Conservation (phyloP, 64 coral and sea anemone species). For the Trachythela sp. region DNA sequence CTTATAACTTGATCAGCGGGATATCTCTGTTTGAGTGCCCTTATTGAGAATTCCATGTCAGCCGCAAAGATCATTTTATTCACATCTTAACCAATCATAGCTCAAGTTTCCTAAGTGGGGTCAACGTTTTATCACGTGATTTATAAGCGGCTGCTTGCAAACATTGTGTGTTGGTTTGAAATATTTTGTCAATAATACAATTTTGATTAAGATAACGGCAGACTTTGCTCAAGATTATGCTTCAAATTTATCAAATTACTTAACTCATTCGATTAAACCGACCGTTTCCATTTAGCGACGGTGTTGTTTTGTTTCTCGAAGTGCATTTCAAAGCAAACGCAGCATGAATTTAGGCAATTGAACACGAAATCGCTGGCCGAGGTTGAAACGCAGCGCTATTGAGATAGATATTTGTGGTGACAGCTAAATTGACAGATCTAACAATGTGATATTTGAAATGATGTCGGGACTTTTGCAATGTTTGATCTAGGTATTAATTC, state of each 20-base stretch:
- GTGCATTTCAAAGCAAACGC: slow-evolving; percentile 7
- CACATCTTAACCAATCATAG: neutral
- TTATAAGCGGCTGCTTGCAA: slow-evolving; percentile 15
- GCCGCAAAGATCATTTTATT: slow-evolving; percentile 19
- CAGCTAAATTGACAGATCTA: slow-evolving; percentile 10
- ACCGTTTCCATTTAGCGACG: neutral
- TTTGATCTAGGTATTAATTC: slow-evolving; percentile 20
- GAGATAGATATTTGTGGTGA: slow-evolving; percentile 1
- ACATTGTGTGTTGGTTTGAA: slow-evolving; percentile 2
- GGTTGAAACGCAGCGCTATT: neutral
- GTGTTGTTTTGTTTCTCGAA: neutral
- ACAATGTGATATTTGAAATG: slow-evolving; percentile 18
- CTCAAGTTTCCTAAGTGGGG: neutral
- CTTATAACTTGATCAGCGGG: slow-evolving; percentile 25
- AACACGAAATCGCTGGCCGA: slow-evolving; percentile 1
- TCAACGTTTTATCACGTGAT: slow-evolving; percentile 8
- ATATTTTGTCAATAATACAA: neutral
- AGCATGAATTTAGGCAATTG: neutral
- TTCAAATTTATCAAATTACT: neutral
- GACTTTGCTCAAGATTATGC: neutral
- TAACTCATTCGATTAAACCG: neutral
- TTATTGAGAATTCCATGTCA: slow-evolving; percentile 21
- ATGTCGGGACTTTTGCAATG: neutral
- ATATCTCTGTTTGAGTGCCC: slow-evolving; percentile 17
- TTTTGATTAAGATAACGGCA: neutral